These are phyloP conservation scores for Bombylius discolor DNA, from an alignment of 2,888 invertebrate genomes.

Conservation along the genomic window DNA sequence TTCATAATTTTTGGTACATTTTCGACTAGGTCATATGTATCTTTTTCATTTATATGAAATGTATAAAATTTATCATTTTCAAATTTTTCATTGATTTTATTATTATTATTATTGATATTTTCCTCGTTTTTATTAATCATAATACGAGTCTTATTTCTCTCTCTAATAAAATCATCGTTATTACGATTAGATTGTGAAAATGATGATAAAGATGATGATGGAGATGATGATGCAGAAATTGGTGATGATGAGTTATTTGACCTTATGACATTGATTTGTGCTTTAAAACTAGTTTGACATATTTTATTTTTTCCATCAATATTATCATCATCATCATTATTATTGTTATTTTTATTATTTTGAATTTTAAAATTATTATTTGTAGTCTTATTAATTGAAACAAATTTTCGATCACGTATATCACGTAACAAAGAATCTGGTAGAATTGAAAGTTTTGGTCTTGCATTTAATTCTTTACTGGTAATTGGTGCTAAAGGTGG, in stretches of 20 bases:
- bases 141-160: background rate
- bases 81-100: slow-evolving; percentile 6
- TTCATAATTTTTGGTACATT: slow-evolving; percentile 23
- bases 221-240: background rate
- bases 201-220: too few relatives aligned
- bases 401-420: slow-evolving; percentile 48
- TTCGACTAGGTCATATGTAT: slow-evolving; percentile 20
- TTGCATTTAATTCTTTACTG: background rate
- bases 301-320: background rate
- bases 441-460: slow-evolving; percentile 39
- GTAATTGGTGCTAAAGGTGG: slow-evolving; percentile 1
- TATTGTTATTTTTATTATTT: background rate
- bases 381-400: background rate
- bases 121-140: slow-evolving; percentile 4
- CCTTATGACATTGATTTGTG: too few relatives aligned
- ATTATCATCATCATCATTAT: background rate
- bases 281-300: background rate
- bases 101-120: background rate
- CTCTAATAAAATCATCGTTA: too few relatives aligned
- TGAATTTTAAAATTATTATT: background rate
- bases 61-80: slow-evolving; percentile 69
- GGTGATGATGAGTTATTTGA: too few relatives aligned
- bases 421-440: slow-evolving; percentile 55
- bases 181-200: too few relatives aligned
- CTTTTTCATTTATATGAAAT: slow-evolving; percentile 68